Evolutionary conservation across 2,888 invertebrate species (phyloP).

Genomic region (Hypomecis punctinalis): DNA sequence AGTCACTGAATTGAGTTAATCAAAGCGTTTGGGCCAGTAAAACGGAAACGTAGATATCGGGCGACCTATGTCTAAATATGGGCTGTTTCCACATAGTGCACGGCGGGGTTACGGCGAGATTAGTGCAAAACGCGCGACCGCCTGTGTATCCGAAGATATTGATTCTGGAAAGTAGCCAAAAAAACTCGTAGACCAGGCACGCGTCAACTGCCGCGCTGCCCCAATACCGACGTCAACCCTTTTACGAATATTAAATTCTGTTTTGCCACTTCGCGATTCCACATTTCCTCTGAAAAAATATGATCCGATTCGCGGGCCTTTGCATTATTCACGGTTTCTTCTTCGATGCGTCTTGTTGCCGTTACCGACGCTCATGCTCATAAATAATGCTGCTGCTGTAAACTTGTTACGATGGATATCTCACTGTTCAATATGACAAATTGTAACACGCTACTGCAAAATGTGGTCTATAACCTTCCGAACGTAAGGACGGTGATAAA

Average conservation of each 20-base stretch:
- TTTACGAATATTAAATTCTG: constrained; percentile 85
- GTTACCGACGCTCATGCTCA: constrained; percentile 39
- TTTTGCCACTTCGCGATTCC: constrained; percentile 84
- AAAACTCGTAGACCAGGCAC: constrained; percentile 80
- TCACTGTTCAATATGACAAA: neutral
- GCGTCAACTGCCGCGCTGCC: constrained; percentile 82
- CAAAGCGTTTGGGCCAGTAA: constrained; percentile 33
- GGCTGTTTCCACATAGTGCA: constrained; percentile 50
- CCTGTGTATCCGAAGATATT: constrained; percentile 81
- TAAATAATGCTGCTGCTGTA: constrained; percentile 29
- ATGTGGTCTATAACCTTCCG: neutral
- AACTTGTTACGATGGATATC: constrained; percentile 20
- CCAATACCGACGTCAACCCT: constrained; percentile 82
- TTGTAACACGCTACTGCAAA: neutral
- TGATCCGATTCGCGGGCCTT: constrained; percentile 73
- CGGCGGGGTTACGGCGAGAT: constrained; percentile 68
- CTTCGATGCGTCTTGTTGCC: constrained; percentile 54
- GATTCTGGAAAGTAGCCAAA: constrained; percentile 84
- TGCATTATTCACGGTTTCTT: constrained; percentile 74
- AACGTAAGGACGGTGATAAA: too few species aligned
- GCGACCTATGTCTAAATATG: constrained; percentile 41
- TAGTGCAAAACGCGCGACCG: constrained; percentile 81
- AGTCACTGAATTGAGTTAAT: constrained; percentile 34
- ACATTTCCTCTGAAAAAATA: constrained; percentile 75
- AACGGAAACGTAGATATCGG: constrained; percentile 37